phyloP scores from a whole-genome alignment of 2,888 invertebrate genomes.

The Pheosia gnoma region DNA sequence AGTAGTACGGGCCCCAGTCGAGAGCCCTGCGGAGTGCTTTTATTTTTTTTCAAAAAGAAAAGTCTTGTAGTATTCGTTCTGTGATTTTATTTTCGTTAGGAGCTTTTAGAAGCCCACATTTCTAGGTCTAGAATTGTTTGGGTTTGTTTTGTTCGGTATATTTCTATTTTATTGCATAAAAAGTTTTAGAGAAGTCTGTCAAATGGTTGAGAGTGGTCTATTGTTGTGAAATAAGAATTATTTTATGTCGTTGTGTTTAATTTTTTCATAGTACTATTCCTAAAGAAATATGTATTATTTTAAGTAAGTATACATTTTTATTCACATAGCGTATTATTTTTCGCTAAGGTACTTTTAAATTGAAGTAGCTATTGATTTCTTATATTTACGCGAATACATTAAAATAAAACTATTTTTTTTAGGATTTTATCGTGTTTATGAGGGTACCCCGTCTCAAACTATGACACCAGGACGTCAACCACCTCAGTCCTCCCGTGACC shows the following conservation, averaged over 20 bases:
- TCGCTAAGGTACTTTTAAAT: background rate
- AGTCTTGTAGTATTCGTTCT: conserved; percentile 13
- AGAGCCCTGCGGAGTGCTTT: conserved; percentile 32
- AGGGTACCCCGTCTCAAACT: no score
- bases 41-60: conserved; percentile 24
- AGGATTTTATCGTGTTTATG: no score
- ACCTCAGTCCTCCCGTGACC: no score
- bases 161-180: conserved; percentile 3
- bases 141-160: background rate
- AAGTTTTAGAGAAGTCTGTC: background rate
- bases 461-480: no score
- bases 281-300: background rate
- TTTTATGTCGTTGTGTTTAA: background rate
- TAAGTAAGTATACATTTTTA: background rate
- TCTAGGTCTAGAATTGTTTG: conserved; percentile 1
- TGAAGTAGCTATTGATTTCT: no score
- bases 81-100: conserved; percentile 6
- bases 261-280: background rate
- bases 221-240: conserved; percentile 4
- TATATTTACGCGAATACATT: no score
- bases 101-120: conserved; percentile 1
- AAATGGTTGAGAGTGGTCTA: background rate
- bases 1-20: conserved; percentile 24
- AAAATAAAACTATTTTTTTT: no score
- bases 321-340: background rate